Evolutionary conservation across 2,888 invertebrate species (phyloP).

Genomic region (Xylophagus ater): DNA sequence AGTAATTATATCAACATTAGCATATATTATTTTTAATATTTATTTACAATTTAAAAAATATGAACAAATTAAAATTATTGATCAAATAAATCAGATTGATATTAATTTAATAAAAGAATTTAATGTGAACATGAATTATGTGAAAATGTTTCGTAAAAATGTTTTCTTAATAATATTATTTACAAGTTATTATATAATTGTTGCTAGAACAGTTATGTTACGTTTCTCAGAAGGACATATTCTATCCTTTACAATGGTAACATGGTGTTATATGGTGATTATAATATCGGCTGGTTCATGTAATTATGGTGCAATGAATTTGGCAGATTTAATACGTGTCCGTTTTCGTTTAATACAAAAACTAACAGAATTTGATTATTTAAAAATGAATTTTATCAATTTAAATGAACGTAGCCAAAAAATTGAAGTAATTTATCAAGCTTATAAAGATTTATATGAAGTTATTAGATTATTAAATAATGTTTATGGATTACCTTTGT

Average conservation of each 20-base stretch:
- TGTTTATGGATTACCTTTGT: conserved; percentile 6
- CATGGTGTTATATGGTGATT: conserved; percentile 1
- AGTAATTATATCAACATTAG: not conserved
- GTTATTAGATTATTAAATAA: conserved; percentile 6
- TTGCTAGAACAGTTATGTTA: too few species aligned
- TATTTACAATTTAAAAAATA: conserved; percentile 1
- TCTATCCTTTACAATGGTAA: too few species aligned
- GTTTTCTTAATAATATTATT: not conserved
- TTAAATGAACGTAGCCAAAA: not conserved
- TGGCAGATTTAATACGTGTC: conserved; percentile 5
- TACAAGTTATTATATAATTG: not conserved
- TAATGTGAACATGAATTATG: conserved; percentile 8
- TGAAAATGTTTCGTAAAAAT: conserved; percentile 8
- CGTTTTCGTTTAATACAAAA: conserved; percentile 8
- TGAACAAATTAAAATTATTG: conserved; percentile 7
- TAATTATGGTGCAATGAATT: conserved; percentile 9
- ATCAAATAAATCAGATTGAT: conserved; percentile 1
- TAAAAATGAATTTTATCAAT: not conserved
- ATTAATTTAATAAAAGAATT: conserved; percentile 7
- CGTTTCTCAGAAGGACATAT: too few species aligned
- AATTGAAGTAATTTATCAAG: not conserved
- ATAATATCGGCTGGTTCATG: not conserved
- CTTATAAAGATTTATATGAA: not conserved
- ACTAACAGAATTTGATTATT: conserved; percentile 2
- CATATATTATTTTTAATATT: conserved; percentile 3